These are phyloP conservation scores for Phoenicopterus ruber DNA, from an alignment of 2,113 vertebrate species.

Conservation along the genomic window DNA sequence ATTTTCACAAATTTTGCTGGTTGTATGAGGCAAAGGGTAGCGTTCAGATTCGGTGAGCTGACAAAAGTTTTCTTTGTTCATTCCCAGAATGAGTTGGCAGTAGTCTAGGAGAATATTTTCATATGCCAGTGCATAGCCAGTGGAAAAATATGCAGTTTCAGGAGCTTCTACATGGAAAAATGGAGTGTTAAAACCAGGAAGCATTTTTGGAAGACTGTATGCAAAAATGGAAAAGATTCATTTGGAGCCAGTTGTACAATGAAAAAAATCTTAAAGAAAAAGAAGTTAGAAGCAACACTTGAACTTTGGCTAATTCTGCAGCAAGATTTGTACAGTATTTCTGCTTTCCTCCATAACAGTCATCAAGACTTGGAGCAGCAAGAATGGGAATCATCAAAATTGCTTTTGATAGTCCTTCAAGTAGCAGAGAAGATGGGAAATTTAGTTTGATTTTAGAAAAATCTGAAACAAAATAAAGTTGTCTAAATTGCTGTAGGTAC, in stretches of 20 bases:
- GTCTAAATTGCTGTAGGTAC: fast-evolving
- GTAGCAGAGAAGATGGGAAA: not conserved
- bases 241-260: not conserved
- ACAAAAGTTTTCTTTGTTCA: not conserved
- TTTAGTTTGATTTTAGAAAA: not conserved
- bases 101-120: not conserved
- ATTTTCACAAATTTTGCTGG: not conserved
- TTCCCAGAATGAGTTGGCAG: not conserved
- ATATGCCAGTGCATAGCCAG: not conserved
- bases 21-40: not conserved
- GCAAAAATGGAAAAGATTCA: not conserved
- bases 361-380: not conserved
- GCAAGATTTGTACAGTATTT: not conserved
- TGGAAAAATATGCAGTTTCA: not conserved
- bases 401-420: not conserved
- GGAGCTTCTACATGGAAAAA: not conserved
- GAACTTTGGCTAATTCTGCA: not conserved
- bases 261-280: not conserved
- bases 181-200: not conserved
- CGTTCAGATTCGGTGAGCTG: constrained; percentile 9
- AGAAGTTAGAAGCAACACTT: not conserved
- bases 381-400: not conserved
- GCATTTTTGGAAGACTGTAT: not conserved
- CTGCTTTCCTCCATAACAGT: not conserved
- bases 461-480: not conserved